Evolutionary conservation across 1,140 invertebrate species (phyloP).

Genomic region (Penaeus chinensis): DNA sequence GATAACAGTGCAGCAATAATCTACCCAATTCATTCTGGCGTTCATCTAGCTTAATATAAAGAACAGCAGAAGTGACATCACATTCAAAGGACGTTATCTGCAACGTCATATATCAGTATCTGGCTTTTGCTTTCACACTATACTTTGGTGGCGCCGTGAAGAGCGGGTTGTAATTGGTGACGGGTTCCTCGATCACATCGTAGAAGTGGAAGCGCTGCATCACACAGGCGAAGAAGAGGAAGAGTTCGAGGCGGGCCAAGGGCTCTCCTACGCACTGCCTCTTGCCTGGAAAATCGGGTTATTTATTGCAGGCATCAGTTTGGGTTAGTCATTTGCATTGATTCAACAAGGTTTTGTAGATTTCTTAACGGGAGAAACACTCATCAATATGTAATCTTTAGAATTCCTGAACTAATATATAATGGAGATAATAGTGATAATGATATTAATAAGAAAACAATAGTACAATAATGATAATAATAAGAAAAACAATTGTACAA

Average conservation of each 20-base stretch:
- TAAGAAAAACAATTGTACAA: too few species aligned
- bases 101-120: neutral
- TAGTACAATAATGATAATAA: too few species aligned
- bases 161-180: neutral
- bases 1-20: too few species aligned
- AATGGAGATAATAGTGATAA: too few species aligned
- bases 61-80: neutral
- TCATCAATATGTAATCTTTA: too few species aligned
- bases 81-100: neutral
- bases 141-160: slow-evolving; percentile 12
- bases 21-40: too few species aligned
- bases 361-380: too few species aligned
- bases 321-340: neutral
- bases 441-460: too few species aligned
- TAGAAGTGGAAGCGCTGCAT: slow-evolving; percentile 37
- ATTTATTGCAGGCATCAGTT: neutral
- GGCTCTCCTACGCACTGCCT: slow-evolving; percentile 21
- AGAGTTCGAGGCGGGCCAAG: slow-evolving; percentile 24
- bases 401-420: too few species aligned
- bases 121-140: neutral
- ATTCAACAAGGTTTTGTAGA: too few species aligned
- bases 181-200: neutral
- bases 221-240: slow-evolving; percentile 36
- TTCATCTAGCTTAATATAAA: too few species aligned
- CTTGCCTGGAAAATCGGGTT: neutral